These are phyloP conservation scores for Pollicipes pollicipes DNA, from an alignment of 1,140 invertebrate genomes.

Conservation along the genomic window DNA sequence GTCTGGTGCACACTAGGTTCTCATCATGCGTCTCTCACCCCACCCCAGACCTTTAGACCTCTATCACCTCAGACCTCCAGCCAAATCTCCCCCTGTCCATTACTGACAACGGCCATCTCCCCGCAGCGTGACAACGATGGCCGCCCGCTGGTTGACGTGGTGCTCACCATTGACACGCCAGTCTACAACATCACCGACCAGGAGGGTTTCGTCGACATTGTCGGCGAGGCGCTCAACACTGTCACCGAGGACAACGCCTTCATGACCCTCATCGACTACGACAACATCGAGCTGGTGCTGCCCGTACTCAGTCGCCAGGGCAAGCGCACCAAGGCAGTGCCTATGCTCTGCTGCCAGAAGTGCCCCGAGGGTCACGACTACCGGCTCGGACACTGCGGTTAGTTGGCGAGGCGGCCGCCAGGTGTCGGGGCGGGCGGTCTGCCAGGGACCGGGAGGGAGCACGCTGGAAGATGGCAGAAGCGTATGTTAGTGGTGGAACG, in stretches of 20 bases:
- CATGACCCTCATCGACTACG: slow-evolving; percentile 21
- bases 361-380: slow-evolving; percentile 19
- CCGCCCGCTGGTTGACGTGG: slow-evolving; percentile 17
- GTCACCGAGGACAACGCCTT: slow-evolving; percentile 20
- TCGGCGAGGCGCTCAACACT: slow-evolving; percentile 18
- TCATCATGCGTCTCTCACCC: too few species aligned
- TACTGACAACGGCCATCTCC: neutral
- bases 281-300: slow-evolving; percentile 20
- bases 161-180: slow-evolving; percentile 20
- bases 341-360: slow-evolving; percentile 19
- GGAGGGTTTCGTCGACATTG: slow-evolving; percentile 19
- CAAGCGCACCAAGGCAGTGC: slow-evolving; percentile 15
- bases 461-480: too few species aligned
- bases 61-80: too few species aligned
- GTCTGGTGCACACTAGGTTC: too few species aligned
- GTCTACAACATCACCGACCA: slow-evolving; percentile 21
- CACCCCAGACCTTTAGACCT: too few species aligned
- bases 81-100: too few species aligned
- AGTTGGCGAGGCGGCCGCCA: too few species aligned
- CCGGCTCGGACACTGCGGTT: slow-evolving; percentile 19
- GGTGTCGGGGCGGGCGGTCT: too few species aligned
- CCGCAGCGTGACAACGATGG: slow-evolving; percentile 16
- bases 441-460: too few species aligned
- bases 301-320: slow-evolving; percentile 10
- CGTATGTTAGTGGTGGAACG: too few species aligned